Evolutionary conservation across 2,888 invertebrate species (phyloP).

Genomic region (Perithous albicinctus): DNA sequence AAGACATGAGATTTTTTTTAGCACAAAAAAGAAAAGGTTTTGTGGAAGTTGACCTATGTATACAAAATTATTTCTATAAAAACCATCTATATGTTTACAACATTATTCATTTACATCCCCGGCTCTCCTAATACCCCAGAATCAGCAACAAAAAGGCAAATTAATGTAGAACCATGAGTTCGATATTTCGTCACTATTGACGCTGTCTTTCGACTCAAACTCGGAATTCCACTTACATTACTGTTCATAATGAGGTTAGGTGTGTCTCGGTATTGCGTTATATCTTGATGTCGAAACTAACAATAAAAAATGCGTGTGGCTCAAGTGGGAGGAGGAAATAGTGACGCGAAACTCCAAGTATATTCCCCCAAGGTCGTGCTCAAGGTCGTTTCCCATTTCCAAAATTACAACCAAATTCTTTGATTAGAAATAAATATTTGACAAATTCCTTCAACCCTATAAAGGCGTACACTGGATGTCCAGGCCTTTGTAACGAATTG

Average conservation of each 20-base stretch:
- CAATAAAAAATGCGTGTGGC: not conserved
- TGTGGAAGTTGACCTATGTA: too few relatives aligned
- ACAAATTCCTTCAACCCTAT: too few relatives aligned
- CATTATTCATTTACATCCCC: too few relatives aligned
- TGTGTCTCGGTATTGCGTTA: constrained; percentile 12
- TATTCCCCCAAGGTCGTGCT: not conserved
- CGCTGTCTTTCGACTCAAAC: not conserved
- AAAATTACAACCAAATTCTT: not conserved
- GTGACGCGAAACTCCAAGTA: not conserved
- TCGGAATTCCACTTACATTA: constrained; percentile 23
- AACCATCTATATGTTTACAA: too few relatives aligned
- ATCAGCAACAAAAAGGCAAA: not conserved
- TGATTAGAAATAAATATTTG: too few relatives aligned
- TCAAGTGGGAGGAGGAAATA: not conserved
- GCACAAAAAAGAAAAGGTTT: too few relatives aligned
- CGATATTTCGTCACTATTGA: not conserved
- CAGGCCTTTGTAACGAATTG: too few relatives aligned
- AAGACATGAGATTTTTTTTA: too few relatives aligned
- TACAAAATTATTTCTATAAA: too few relatives aligned
- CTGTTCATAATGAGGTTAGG: constrained; percentile 12
- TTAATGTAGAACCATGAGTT: not conserved
- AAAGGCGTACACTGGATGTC: too few relatives aligned
- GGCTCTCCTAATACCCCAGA: not conserved
- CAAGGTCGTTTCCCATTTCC: constrained; percentile 2
- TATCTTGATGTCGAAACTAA: constrained; percentile 4